Evolutionary conservation across 2,888 invertebrate species (phyloP).

Genomic region (Monopis laevigella): DNA sequence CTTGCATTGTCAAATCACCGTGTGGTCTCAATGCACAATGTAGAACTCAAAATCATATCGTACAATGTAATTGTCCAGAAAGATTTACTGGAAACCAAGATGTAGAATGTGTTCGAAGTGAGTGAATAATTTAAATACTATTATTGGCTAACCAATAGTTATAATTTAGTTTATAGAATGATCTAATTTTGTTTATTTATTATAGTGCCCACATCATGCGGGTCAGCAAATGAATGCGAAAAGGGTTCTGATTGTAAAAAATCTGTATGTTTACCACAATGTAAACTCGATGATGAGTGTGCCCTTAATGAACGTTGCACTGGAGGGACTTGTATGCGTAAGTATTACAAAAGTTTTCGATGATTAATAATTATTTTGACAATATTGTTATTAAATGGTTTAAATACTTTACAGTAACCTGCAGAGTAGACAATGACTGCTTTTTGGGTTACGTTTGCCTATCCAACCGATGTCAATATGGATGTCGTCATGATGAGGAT

Average conservation of each 20-base stretch:
- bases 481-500: conserved; percentile 88
- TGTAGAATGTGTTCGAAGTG: conserved; percentile 85
- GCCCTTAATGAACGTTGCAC: conserved; percentile 91
- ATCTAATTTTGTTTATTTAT: neutral
- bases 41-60: conserved; percentile 73
- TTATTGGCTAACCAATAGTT: no score
- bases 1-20: conserved; percentile 77
- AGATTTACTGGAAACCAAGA: conserved; percentile 88
- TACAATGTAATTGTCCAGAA: conserved; percentile 83
- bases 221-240: conserved; percentile 74
- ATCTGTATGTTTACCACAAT: conserved; percentile 83
- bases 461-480: conserved; percentile 84
- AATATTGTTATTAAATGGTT: no score
- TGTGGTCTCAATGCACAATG: conserved; percentile 90
- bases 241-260: conserved; percentile 79
- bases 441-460: conserved; percentile 91
- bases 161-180: no score
- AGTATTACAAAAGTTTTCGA: no score
- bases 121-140: no score
- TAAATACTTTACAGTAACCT: conserved; percentile 71
- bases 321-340: conserved; percentile 80
- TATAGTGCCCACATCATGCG: conserved; percentile 80
- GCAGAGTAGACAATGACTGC: conserved; percentile 91
- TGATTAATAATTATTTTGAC: no score
- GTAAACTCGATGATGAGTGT: conserved; percentile 81